Base-by-base conservation (phyloP, 1,140 invertebrate species). In the Drosophila erecta region DNA sequence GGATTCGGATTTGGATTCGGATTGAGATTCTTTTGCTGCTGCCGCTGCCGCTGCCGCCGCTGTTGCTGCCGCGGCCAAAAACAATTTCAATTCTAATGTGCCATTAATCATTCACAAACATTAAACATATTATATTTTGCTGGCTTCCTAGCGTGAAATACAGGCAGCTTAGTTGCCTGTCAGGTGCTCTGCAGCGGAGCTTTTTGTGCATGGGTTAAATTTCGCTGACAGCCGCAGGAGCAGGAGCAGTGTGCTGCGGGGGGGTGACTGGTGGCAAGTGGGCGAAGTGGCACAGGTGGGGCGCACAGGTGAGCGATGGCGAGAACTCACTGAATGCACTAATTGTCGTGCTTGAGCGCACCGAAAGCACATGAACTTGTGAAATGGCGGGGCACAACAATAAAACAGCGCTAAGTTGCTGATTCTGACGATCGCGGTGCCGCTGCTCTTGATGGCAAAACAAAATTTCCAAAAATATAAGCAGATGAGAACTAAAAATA, bases 71-170 rank as follows among this genome's bases (percentile, higher is more conserved):
- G 22, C 35, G 20, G 69, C 79, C 55, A 77, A 87, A 83, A 87
- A 87, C 79, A 87, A 87, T 87, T 87, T 89, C 79, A 79, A 89
- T 87, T 87, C 83, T 87, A 87, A 87, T 87, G 83, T 83, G 70
- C 76, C 84, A 87, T 87, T 87, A 87, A 89, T 87, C 83, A 87
- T 87, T 87, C 84, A 89, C 84, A 89, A 89, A 89, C 83, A 89
- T 87, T 86, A 86, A 87, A 79, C 83, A 79, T 87, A 87, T 83
- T 77, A 67, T 71, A 62, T 62, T 64, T 51, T 50, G 46, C 50
- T 81, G 65, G 74, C 70, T 81, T 79, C 72, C 61, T 87, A 89
- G 83, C 83, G 83, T 87, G 71, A 87, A 87, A 87, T 87, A 87
- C 83, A 72, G 74, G 84, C 79, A 79, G 83, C 84, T 87, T 87